Percentiles rank a stretch among this genome's conserved stretches.
phyloP scores from a whole-genome alignment of 2,888 invertebrate genomes.

The Podabrus alpinus region DNA sequence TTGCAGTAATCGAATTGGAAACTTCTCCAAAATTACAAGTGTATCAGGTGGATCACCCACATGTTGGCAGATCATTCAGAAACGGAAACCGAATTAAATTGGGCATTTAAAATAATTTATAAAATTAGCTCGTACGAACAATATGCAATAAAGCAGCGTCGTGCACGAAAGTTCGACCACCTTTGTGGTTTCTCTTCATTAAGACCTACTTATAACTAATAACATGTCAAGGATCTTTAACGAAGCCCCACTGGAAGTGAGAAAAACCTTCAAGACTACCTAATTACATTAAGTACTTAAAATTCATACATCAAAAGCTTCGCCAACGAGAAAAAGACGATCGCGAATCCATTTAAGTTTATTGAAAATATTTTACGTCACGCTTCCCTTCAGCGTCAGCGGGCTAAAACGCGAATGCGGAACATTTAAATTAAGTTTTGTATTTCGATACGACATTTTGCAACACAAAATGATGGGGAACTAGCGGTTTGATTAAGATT shows the following conservation, averaged over 20 bases:
- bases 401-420: background rate
- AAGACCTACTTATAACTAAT: conserved; percentile 16
- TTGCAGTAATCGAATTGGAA: background rate
- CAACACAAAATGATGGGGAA: conserved; percentile 7
- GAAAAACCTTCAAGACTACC: background rate
- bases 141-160: conserved; percentile 30
- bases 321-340: background rate
- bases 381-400: background rate
- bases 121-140: conserved; percentile 32
- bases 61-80: conserved; percentile 7
- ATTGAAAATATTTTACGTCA: background rate
- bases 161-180: conserved; percentile 19
- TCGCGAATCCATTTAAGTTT: background rate
- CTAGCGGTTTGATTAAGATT: conserved; percentile 28
- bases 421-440: conserved; percentile 18
- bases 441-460: conserved; percentile 10
- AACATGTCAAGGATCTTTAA: conserved; percentile 9
- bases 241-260: background rate
- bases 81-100: conserved; percentile 26
- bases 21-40: background rate
- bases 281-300: background rate
- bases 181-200: conserved; percentile 15
- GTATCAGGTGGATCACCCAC: background rate
- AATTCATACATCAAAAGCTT: background rate
- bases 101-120: conserved; percentile 33